A percentile compares a stretch with the other conserved stretches of the same genome.
These are phyloP conservation scores for Eolophus roseicapilla DNA, from an alignment of 2,113 vertebrate species.

Conservation along the genomic window DNA sequence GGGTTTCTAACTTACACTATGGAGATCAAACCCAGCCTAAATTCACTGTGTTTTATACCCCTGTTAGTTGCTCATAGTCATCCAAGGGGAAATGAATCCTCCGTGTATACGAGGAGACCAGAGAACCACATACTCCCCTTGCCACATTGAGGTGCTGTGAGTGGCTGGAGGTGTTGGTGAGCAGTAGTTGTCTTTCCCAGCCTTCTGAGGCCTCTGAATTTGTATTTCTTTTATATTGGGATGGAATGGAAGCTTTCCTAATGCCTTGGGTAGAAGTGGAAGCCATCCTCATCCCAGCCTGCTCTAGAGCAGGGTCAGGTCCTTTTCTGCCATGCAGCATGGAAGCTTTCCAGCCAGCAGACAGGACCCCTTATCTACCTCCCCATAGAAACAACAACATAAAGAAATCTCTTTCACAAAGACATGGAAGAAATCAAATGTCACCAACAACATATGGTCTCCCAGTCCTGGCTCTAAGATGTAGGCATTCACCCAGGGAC, in stretches of 20 bases:
- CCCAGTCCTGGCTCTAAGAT: neutral
- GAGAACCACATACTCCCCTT: neutral
- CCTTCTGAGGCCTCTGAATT: neutral
- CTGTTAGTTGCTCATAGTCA: neutral
- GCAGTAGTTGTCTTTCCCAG: neutral
- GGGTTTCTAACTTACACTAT: neutral
- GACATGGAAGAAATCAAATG: neutral
- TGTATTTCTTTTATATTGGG: neutral
- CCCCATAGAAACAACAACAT: neutral
- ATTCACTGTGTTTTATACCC: neutral
- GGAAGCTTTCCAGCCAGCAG: neutral
- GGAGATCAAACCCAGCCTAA: neutral
- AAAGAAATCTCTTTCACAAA: neutral
- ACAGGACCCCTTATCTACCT: neutral
- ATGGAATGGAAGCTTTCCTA: neutral
- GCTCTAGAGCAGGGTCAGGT: neutral
- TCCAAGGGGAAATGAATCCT: neutral
- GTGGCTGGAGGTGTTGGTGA: neutral
- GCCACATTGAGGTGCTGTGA: rapidly evolving
- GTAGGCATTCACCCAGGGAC: neutral
- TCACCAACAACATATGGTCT: neutral
- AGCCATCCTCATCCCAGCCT: neutral
- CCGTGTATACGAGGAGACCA: neutral
- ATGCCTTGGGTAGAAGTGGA: neutral
- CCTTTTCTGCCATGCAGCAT: neutral